phyloP scores from a whole-genome alignment of 2,888 invertebrate species.

The Magallana nippona region DNA sequence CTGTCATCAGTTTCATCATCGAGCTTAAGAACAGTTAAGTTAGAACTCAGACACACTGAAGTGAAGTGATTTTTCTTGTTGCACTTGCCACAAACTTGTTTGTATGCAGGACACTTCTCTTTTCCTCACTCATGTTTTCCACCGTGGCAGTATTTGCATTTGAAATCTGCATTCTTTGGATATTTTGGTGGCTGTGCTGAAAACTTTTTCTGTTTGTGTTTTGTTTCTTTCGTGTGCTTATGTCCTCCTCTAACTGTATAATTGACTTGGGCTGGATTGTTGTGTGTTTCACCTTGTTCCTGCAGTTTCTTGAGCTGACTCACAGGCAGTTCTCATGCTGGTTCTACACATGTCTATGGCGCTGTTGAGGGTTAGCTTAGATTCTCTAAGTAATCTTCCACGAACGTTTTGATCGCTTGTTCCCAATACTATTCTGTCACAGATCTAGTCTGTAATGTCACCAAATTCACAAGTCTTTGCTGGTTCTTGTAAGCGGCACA shows the following conservation, averaged over 20 bases:
- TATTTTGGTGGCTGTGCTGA: not conserved
- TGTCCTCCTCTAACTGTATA: not conserved
- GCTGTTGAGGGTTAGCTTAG: constrained; percentile 10
- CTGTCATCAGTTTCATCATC: too few relatives aligned
- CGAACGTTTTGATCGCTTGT: too few relatives aligned
- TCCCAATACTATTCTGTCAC: too few relatives aligned
- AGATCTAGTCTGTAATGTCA: constrained; percentile 14
- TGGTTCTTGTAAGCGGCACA: constrained; percentile 6
- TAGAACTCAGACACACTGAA: too few relatives aligned
- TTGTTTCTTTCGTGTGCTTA: not conserved
- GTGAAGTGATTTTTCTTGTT: too few relatives aligned
- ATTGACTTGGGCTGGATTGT: not conserved
- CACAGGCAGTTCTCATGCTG: constrained; percentile 12
- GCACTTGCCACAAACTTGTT: too few relatives aligned
- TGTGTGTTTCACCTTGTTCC: not conserved
- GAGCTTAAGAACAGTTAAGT: too few relatives aligned
- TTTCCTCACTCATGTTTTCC: too few relatives aligned
- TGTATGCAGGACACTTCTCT: too few relatives aligned
- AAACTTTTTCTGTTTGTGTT: not conserved
- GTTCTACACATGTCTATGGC: constrained; percentile 42
- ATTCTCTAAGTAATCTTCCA: too few relatives aligned
- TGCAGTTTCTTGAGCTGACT: constrained; percentile 37
- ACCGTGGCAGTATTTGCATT: too few relatives aligned
- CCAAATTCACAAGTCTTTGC: not conserved
- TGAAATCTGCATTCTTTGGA: too few relatives aligned